phyloP scores from a whole-genome alignment of 1,140 invertebrate genomes.

The Drosophila tsacasi region DNA sequence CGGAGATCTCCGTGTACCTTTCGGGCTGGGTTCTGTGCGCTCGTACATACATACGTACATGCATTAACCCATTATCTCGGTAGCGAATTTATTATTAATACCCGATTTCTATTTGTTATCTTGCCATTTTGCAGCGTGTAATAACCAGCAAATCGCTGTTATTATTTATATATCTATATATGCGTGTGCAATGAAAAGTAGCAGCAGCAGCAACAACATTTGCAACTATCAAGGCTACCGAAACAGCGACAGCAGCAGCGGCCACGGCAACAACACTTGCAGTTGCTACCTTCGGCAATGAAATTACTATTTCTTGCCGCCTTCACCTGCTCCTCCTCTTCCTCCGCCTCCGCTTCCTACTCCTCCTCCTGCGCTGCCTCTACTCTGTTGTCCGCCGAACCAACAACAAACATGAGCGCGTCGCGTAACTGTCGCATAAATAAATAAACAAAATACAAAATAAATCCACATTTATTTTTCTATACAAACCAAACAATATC shows the following conservation, averaged over 20 bases:
- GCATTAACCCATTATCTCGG: slow-evolving; percentile 5
- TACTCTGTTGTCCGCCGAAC: slow-evolving; percentile 6
- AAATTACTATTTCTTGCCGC: slow-evolving; percentile 48
- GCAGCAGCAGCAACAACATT: slow-evolving; percentile 39
- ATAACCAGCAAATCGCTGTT: slow-evolving; percentile 50
- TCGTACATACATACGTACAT: neutral
- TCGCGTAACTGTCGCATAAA: slow-evolving; percentile 52
- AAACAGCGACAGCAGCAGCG: slow-evolving; percentile 36
- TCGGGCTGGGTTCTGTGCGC: slow-evolving; percentile 28
- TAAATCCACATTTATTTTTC: slow-evolving; percentile 47
- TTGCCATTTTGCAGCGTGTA: slow-evolving; percentile 62
- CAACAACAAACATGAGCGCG: slow-evolving; percentile 39
- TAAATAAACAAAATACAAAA: slow-evolving; percentile 59
- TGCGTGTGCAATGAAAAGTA: slow-evolving; percentile 73
- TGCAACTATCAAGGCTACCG: slow-evolving; percentile 51
- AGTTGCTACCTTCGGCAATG: slow-evolving; percentile 63
- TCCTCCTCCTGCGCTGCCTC: neutral
- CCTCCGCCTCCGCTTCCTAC: slow-evolving; percentile 2
- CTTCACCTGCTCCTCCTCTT: slow-evolving; percentile 29
- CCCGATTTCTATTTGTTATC: slow-evolving; percentile 33
- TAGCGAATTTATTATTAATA: slow-evolving; percentile 23
- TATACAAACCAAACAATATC: slow-evolving; percentile 48
- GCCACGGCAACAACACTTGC: slow-evolving; percentile 19
- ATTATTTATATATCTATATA: slow-evolving; percentile 52
- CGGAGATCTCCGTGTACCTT: slow-evolving; percentile 18